These are phyloP conservation scores for Acrossocheilus wenchowensis DNA, from an alignment of 2,797 vertebrate genomes.

Conservation along the genomic window DNA sequence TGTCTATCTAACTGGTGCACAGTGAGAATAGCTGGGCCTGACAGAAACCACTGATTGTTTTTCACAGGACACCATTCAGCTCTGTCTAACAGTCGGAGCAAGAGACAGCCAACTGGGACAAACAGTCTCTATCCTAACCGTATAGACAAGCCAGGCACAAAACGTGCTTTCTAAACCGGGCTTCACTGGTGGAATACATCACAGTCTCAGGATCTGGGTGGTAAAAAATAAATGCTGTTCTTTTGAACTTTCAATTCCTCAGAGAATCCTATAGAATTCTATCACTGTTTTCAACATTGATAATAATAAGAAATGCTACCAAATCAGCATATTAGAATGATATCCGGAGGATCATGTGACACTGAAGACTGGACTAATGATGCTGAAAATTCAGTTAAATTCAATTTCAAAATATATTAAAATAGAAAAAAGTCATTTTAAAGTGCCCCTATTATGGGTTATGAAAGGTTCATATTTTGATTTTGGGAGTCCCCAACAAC, in stretches of 20 bases:
- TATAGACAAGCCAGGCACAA: slow-evolving; percentile 41
- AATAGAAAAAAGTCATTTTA: background rate
- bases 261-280: background rate
- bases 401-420: background rate
- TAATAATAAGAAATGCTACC: background rate
- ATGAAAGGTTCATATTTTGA: too few species aligned
- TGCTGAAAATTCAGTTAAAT: slow-evolving; percentile 5
- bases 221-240: background rate
- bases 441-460: too few species aligned
- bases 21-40: slow-evolving; percentile 31
- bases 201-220: background rate
- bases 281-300: background rate
- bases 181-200: slow-evolving; percentile 30
- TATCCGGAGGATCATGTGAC: background rate
- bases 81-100: slow-evolving; percentile 40
- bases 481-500: too few species aligned
- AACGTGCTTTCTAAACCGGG: slow-evolving; percentile 49
- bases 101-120: slow-evolving; percentile 49
- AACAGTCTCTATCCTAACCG: slow-evolving; percentile 47
- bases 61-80: slow-evolving; percentile 53
- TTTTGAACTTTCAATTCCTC: background rate
- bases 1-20: slow-evolving; percentile 36
- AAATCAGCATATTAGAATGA: background rate
- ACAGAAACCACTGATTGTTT: slow-evolving; percentile 60
- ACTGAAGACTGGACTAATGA: background rate